Evolutionary conservation across 2,113 vertebrate species (phyloP), one percentile per base, ranked within the genome.

Genomic region (Oreochromis niloticus): DNA sequence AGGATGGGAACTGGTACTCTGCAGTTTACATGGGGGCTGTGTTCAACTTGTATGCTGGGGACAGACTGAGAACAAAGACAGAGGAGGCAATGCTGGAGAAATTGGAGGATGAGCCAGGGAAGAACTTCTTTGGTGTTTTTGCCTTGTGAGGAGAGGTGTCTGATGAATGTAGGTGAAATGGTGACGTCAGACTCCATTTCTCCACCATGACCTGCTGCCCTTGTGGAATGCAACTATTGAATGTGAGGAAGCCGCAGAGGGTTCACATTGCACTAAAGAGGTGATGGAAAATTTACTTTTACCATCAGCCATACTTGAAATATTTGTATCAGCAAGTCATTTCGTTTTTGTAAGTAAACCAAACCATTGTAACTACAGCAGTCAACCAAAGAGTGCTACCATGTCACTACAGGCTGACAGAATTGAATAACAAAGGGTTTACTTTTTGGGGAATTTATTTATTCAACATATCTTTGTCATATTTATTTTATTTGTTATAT

Each of bases 51-150:
- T 19, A 8, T 2, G 46, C 1, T 3, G 91, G 88, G 2, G 96
- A 97, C 93, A 43, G 3, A 4, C 91, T 97, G 50, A 46, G 17
- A 84, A 95, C 96, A 0, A 6, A 5, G 3, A 96, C 85, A n/a
- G 54, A 89, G 4, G 2, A 34, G 3, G 27, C 48, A 6, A 89
- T 90, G 63, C 55, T 95, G 81, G 4, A 32, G 1, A 1, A 48
- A 0, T 84, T 97, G 55, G 95, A 95, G 10, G 89, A 73, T 0
- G 84, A 82, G 0, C 3, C 61, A 0, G 96, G 96, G 12, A 93
- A 95, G 57, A 96, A 91, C 1, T 96, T 96, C 88, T 97, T 97
- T 19, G 96, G 96, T 2, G 95, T 93, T 11, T 96, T 97, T 86
- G 93, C 94, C 16, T 80, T 97, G 71, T 97, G 78, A 96, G 34